Base-by-base conservation (phyloP, 2,113 vertebrate species). In the Triplophysa rosa region DNA sequence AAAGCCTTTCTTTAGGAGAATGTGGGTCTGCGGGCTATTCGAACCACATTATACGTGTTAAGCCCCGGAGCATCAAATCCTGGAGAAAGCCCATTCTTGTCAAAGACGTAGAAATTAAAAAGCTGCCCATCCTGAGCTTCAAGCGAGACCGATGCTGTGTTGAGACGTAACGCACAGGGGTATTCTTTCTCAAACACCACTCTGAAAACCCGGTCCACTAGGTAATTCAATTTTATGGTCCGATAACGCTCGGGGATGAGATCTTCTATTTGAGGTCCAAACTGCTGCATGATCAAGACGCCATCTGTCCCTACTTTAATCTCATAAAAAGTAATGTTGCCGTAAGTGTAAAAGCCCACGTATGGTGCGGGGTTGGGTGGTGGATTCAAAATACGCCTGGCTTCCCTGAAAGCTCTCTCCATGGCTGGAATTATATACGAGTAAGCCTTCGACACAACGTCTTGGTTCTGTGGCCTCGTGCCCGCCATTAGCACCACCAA, bases 51-150 rank as follows among this genome's bases (percentile, higher is more conserved):
- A 84, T 97, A 98, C 0, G 95, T 97, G 91, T 97, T 98, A 29
- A 98, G 93, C 10, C 96, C 97, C 0, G 96, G 96, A 1, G 94
- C 95, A 4, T 98, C 95, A 11, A 98, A 98, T 8, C 96, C 96
- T 0, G 95, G 95, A 0, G 96, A 96, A 66, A 95, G 69, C 14
- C 96, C 96, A 42, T 90, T 91, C 70, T 87, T 88, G 52, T 95
- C 92, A 0, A 96, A 92, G 0, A 86, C 89, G 21, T 95, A 95
- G 78, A 98, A 98, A 81, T 95, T 94, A 16, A 96, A 95, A 1
- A 98, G 92, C 82, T 98, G 95, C 56, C 95, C 92, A 0, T 98
- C 95, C 81, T 97, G 96, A 0, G 93, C 92, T 88, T 98, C 96
- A 19, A 98, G 86, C 0, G 95, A 96, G 8, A 97, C 92, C 0